Evolutionary conservation across 2,888 invertebrate species (phyloP).

Genomic region (Microdon myrmicae): DNA sequence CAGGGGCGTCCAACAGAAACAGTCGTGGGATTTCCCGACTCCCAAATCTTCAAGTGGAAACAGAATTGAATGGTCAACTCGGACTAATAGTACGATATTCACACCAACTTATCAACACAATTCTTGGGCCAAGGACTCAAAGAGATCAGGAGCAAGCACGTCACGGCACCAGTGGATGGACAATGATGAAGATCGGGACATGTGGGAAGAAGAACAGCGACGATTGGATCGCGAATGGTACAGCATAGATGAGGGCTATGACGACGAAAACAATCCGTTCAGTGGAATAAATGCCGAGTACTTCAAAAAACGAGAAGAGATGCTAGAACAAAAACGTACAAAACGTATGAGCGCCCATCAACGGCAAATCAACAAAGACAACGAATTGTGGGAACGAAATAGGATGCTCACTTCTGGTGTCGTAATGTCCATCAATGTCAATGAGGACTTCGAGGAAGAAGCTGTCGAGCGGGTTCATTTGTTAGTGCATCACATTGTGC

Average conservation of each 20-base stretch:
- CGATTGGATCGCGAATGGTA: slow-evolving; percentile 97
- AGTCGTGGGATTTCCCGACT: slow-evolving; percentile 95
- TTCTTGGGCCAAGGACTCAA: slow-evolving; percentile 78
- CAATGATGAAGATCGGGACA: slow-evolving; percentile 77
- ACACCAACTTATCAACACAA: slow-evolving; percentile 88
- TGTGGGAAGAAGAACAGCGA: slow-evolving; percentile 92
- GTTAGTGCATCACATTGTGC: slow-evolving; percentile 96
- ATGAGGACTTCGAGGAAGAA: slow-evolving; percentile 95
- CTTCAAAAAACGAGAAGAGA: slow-evolving; percentile 91
- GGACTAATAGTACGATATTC: slow-evolving; percentile 71
- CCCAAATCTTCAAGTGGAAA: slow-evolving; percentile 71
- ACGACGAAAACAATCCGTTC: slow-evolving; percentile 94
- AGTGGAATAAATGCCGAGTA: slow-evolving; percentile 90
- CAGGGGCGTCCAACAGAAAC: slow-evolving; percentile 70
- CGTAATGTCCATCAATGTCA: slow-evolving; percentile 86
- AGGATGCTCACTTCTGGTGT: slow-evolving; percentile 96
- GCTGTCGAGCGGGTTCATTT: slow-evolving; percentile 94
- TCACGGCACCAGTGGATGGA: slow-evolving; percentile 71
- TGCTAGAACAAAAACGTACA: slow-evolving; percentile 88
- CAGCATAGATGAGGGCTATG: slow-evolving; percentile 92
- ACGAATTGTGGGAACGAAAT: slow-evolving; percentile 98
- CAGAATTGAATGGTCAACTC: slow-evolving; percentile 64
- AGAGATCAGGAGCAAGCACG: slow-evolving; percentile 70
- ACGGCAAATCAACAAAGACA: slow-evolving; percentile 97
- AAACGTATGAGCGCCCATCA: slow-evolving; percentile 95